Evolutionary conservation across 1,140 invertebrate species (phyloP), one percentile per base, ranked within the genome.

Genomic region (Antheraea pernyi): DNA sequence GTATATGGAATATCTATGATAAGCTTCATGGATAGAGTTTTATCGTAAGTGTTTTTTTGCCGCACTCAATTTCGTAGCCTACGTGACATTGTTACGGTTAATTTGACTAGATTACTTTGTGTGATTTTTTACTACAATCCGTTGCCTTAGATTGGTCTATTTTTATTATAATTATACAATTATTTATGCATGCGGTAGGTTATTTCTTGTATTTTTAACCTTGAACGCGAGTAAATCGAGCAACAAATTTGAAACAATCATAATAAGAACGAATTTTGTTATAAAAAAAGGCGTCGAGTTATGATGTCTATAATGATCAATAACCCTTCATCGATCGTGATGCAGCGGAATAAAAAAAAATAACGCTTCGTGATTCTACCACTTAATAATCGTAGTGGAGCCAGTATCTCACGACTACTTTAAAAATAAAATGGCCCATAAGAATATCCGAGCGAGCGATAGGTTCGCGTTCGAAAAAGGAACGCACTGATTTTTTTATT

Each of bases 341-440:
- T 78, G 68, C 68, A 68, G 69, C 67, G 68, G 46, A 67, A 78
- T 71, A 85, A 86, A 85, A 86, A 81, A 70, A 84, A 84, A 85
- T 79, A 86, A 77, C 59, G 70, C 73, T 64, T 84, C 85, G 84
- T 90, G 88, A 85, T 87, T 86, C 83, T 81, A 86, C 83, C 83
- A 90, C 85, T 90, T 90, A 88, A 90, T 90, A 87, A 86, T 84
- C 81, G 68, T 86, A 83, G 82, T 81, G 79, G 76, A 75, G 77
- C 78, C 79, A 70, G 84, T 91, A 91, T 91, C 88, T 89, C 88
- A 90, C 86, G 86, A 87, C 88, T 91, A 86, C 84, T 84, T 89
- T 81, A 87, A 83, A 79, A 80, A 86, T 82, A 87, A 85, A 83
- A 84, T 81, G 81, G 74, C 76, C 74, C 78, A 80, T 78, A 77